Evolutionary conservation across 1,140 invertebrate genomes (phyloP).

Genomic region (Caerostris darwini): DNA sequence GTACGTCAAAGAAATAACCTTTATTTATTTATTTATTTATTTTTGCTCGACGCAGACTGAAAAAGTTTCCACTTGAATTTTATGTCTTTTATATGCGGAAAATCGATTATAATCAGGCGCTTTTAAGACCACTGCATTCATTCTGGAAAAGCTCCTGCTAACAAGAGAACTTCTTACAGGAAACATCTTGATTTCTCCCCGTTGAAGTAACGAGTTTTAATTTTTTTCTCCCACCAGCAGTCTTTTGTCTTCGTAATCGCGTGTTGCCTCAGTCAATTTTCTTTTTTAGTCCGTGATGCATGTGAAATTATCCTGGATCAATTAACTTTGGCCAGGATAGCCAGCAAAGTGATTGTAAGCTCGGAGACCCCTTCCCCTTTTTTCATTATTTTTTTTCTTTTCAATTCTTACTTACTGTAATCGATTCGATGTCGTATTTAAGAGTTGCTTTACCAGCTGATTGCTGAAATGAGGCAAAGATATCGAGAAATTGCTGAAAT

Average conservation of each 20-base stretch:
- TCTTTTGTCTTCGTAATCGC: neutral
- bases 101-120: no score
- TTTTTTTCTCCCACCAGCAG: neutral
- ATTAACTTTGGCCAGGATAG: constrained; percentile 8
- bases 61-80: no score
- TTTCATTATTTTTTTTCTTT: neutral
- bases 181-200: no score
- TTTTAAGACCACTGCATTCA: no score
- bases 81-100: no score
- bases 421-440: neutral
- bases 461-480: neutral
- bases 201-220: no score
- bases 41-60: no score
- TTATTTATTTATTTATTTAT: no score
- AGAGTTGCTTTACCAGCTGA: neutral
- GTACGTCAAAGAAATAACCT: no score
- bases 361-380: neutral
- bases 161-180: no score
- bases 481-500: neutral
- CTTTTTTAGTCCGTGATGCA: neutral
- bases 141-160: no score
- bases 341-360: neutral
- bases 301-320: constrained; percentile 20
- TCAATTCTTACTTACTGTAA: neutral
- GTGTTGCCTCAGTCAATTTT: neutral